These are phyloP conservation scores for Sycobia sp. DNA, from an alignment of 1,140 invertebrate genomes.

Conservation along the genomic window DNA sequence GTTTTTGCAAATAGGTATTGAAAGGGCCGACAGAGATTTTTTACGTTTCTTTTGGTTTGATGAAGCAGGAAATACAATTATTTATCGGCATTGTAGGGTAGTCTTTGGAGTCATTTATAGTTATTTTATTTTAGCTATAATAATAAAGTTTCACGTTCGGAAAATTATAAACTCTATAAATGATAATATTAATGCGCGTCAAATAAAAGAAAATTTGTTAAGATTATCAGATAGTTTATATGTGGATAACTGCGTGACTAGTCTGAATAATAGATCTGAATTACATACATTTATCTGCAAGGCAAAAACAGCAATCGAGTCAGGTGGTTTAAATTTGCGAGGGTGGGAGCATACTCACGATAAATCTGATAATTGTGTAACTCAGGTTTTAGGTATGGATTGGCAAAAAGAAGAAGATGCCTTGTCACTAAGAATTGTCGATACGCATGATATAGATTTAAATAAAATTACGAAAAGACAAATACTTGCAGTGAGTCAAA, in stretches of 20 bases:
- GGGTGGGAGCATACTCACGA: constrained; percentile 19
- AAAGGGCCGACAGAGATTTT: too few species aligned
- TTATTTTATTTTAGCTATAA: neutral
- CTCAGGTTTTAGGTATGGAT: constrained; percentile 16
- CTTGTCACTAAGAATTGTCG: neutral
- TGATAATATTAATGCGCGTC: too few species aligned
- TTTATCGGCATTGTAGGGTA: too few species aligned
- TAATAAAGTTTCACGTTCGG: too few species aligned
- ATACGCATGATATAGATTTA: neutral
- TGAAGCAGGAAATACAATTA: too few species aligned
- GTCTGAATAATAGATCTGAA: neutral
- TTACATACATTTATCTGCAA: constrained; percentile 1
- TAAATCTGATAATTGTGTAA: neutral
- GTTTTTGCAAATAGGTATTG: too few species aligned
- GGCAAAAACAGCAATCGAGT: constrained; percentile 7
- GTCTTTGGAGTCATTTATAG: neutral
- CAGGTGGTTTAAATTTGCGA: constrained; percentile 13
- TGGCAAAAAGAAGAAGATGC: constrained; percentile 18
- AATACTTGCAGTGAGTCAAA: constrained; percentile 36
- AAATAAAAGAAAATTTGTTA: too few species aligned
- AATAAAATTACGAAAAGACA: constrained; percentile 31
- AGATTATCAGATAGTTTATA: neutral
- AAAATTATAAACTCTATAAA: too few species aligned
- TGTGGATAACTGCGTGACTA: too few species aligned
- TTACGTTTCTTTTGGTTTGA: too few species aligned